Evolutionary conservation across 2,797 vertebrate species (phyloP).

Genomic region (Carduelis carduelis): DNA sequence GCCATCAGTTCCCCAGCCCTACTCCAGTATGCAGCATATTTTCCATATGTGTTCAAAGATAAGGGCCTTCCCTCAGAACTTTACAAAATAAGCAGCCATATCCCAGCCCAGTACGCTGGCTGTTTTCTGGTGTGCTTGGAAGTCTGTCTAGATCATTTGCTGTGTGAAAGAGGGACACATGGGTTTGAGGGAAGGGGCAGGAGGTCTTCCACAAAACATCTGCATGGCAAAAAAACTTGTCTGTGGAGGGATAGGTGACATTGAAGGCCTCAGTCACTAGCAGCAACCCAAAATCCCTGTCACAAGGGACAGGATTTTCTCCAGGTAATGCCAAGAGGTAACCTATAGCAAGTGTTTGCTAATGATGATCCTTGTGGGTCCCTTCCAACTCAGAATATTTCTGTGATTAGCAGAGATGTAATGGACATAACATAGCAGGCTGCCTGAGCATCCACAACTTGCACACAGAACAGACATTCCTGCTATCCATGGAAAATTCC

Average conservation of each 20-base stretch:
- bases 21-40: neutral
- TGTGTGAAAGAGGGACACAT: rapidly evolving
- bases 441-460: neutral
- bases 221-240: neutral
- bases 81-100: neutral
- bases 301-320: neutral
- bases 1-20: neutral
- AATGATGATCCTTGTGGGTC: neutral
- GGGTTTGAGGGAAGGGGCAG: neutral
- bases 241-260: neutral
- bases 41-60: neutral
- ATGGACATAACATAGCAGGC: neutral
- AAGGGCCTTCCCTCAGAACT: neutral
- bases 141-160: neutral
- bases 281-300: neutral
- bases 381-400: neutral
- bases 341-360: neutral
- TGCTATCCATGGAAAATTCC: neutral
- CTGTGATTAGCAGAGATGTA: neutral
- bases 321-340: neutral
- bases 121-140: neutral
- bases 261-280: neutral
- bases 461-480: neutral
- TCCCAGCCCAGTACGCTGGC: rapidly evolving
- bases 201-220: neutral